Conservation (phyloP, 2,888 invertebrate species). For the Hirtodrosophila histrioides region DNA sequence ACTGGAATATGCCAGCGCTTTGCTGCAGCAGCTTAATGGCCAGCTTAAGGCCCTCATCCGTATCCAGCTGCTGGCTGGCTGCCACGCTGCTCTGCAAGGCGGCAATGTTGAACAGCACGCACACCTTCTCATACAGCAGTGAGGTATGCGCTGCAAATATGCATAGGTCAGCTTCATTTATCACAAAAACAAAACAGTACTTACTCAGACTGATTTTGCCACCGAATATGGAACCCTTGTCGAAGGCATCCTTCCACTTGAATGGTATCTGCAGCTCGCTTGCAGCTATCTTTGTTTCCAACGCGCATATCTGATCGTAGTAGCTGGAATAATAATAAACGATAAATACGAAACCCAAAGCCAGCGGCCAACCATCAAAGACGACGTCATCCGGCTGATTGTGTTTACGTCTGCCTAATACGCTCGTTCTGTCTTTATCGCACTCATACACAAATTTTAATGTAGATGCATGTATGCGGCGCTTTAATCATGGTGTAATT, state of each 20-base stretch:
- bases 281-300: conserved; percentile 97
- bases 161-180: not conserved
- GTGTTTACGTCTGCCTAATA: conserved; percentile 45
- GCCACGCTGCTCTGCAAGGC: conserved; percentile 96
- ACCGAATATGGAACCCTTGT: conserved; percentile 96
- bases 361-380: conserved; percentile 27
- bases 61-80: conserved; percentile 92
- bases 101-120: conserved; percentile 97
- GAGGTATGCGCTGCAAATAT: conserved; percentile 91
- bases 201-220: conserved; percentile 96
- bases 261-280: conserved; percentile 98
- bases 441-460: not conserved
- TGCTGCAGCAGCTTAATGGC: conserved; percentile 97
- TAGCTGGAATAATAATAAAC: conserved; percentile 88
- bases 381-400: conserved; percentile 60
- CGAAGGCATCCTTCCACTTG: conserved; percentile 99
- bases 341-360: conserved; percentile 41
- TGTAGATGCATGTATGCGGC: too few species aligned
- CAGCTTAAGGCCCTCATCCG: conserved; percentile 96
- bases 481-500: too few species aligned
- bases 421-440: not conserved
- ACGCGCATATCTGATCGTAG: conserved; percentile 96
- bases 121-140: conserved; percentile 95
- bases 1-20: conserved; percentile 94
- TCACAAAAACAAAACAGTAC: conserved; percentile 75